Evolutionary conservation across 1,140 invertebrate species (phyloP), one percentile per base, ranked within the genome.

Genomic region (Tetramorium parvispinum): DNA sequence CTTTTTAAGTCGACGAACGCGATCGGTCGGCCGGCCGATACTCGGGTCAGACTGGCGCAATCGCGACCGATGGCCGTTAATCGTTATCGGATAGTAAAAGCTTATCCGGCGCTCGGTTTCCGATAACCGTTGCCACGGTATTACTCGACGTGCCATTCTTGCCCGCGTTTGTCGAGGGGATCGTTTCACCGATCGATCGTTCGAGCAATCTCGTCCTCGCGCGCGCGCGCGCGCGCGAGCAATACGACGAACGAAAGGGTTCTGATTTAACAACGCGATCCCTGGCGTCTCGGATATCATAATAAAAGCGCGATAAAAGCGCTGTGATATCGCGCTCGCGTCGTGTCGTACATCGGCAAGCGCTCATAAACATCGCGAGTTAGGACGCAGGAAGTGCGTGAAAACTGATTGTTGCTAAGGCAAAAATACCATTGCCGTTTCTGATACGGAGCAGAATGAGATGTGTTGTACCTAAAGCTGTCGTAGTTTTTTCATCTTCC

Each of bases 31-130:
- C n/a, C 46, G 61, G 1, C 43, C 77, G 49, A 43, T 68, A 27
- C 59, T 46, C 43, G 66, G 65, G 16, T 21, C 55, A 53, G 32
- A 66, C n/a, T 49, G 63, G 24, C 79, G 24, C 85, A 66, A 75
- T 85, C 82, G 79, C 86, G 57, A 16, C 68, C 40, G 46, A 46
- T 51, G 43, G 59, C 73, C 73, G 83, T 88, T 89, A 86, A 91
- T 88, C 85, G 83, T 89, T 91, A 91, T 91, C 88, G 89, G 61
- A 79, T 81, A 89, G 85, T 89, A 85, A 88, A 89, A 81, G 86
- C 88, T 89, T 91, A 89, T 91, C 89, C 65, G 88, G 57, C 71
- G 53, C 83, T 88, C 75, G 65, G 85, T 88, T 87, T 81, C 57
- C 59, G 66, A 83, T 73, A 73, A 24, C 79, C 32, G 63, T 18